Evolutionary conservation across 2,888 invertebrate genomes (phyloP).

Genomic region (Leptinotarsa juncta): DNA sequence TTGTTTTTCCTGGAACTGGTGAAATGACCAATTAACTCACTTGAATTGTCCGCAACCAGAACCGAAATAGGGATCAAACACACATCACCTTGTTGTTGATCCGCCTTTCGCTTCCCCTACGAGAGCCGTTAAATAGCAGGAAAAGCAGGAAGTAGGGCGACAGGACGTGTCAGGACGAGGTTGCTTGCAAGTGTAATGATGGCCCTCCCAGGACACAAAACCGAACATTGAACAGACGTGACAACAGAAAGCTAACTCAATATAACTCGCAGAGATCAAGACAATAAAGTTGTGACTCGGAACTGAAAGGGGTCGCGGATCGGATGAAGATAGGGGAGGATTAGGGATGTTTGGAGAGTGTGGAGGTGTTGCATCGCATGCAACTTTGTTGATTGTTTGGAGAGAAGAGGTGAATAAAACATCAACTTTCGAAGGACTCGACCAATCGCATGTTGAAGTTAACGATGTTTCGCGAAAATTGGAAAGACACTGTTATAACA

Average conservation of each 20-base stretch:
- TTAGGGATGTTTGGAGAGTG: slow-evolving; percentile 23
- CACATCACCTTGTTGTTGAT: slow-evolving; percentile 9
- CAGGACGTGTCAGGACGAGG: slow-evolving; percentile 42
- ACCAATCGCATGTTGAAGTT: not conserved
- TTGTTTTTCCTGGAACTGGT: too few relatives aligned
- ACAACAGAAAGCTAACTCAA: slow-evolving; percentile 40
- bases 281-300: slow-evolving; percentile 23
- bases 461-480: slow-evolving; percentile 1
- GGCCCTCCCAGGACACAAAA: slow-evolving; percentile 43
- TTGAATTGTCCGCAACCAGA: too few relatives aligned
- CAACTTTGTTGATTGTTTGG: slow-evolving; percentile 39
- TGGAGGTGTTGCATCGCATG: slow-evolving; percentile 35
- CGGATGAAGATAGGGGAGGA: slow-evolving; percentile 5
- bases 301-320: slow-evolving; percentile 3
- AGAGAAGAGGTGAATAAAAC: slow-evolving; percentile 31
- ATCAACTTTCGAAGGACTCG: slow-evolving; percentile 10
- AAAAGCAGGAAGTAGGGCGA: slow-evolving; percentile 34
- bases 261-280: slow-evolving; percentile 35
- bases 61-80: not conserved
- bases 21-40: too few relatives aligned
- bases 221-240: slow-evolving; percentile 41
- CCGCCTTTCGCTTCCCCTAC: slow-evolving; percentile 24
- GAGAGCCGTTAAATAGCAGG: slow-evolving; percentile 29
- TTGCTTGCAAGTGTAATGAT: slow-evolving; percentile 42
- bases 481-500: not conserved